Evolutionary conservation across 2,797 vertebrate genomes (phyloP).

Genomic region (Odontamblyopus lacepedii): DNA sequence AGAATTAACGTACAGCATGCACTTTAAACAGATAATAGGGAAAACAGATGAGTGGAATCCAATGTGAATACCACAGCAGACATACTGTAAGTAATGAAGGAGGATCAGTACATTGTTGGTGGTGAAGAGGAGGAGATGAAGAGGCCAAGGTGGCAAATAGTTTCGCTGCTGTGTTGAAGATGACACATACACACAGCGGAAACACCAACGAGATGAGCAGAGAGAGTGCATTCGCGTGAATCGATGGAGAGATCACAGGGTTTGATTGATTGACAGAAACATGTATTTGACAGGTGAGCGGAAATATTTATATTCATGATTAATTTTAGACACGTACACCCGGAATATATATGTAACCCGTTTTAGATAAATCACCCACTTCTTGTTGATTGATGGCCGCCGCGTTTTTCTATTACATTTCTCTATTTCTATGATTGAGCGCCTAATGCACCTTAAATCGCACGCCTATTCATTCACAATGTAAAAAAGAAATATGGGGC

Average conservation of each 20-base stretch:
- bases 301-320: background rate
- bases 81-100: too few species aligned
- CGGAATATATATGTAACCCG: too few species aligned
- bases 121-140: too few species aligned
- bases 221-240: background rate
- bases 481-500: constrained; percentile 25
- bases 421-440: constrained; percentile 3
- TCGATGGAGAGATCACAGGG: background rate
- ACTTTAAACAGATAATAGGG: too few species aligned
- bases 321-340: background rate
- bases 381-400: constrained; percentile 3
- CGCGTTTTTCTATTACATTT: background rate
- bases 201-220: background rate
- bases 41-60: too few species aligned
- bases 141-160: too few species aligned
- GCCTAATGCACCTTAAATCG: constrained; percentile 2
- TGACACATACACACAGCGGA: too few species aligned
- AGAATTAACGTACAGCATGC: too few species aligned
- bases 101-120: too few species aligned
- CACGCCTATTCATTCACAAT: background rate
- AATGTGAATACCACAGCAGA: too few species aligned
- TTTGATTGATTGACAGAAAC: background rate
- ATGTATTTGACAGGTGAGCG: background rate
- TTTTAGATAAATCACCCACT: constrained; percentile 5
- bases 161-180: too few species aligned